Base-by-base conservation (phyloP, 35 echinoderm and acorn worm genomes). In the Heliocidaris erythrogramma region DNA sequence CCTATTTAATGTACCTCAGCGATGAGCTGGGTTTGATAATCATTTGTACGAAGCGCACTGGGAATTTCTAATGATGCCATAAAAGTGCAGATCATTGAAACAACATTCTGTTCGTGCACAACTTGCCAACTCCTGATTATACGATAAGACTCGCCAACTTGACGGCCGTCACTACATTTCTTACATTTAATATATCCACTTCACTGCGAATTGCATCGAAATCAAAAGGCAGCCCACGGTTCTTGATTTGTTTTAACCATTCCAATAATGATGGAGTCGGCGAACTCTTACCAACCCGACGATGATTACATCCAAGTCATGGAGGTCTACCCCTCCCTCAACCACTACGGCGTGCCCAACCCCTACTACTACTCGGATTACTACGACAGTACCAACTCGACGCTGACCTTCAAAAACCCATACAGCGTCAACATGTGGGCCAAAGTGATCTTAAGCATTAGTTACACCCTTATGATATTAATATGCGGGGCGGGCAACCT, bases 401-500 rank as follows among this genome's bases (percentile, higher is more conserved):
- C 87, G 47, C 17, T 42, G 31, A 32, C 4, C 32, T 31, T 89
- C 31, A 18, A 18, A 42, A 92, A 52, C 27, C 47, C 91, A 13
- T 89, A 89, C 87, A 92, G 49, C 32, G 95, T 96, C 18, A 49
- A 88, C 49, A 96, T 95, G 2, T 90, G 94, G 9, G 96, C 95
- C 6, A 99, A 99, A 69, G 88, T 96, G 4, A 47, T 97, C 12
- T 60, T 99, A 9, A 97, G 93, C 14, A 31, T 96, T 2, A 96
- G 94, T 7, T 99, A 97, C 47, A 95, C 94, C 8, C 90, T 97
- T 30, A 96, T 96, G 86, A 99, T 97, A 32, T 17, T 87, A 32
- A 95, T 99, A 27, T 99, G 97, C 48, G 98, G 98, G 0, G 95
- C 97, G 30, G 98, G 98, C 5, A 99, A 99, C 65, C 95, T 99